A percentile compares a stretch with the other conserved stretches of the same genome.
Conservation (phyloP, 2,113 vertebrate genomes). For the Poecilia latipinna region DNA sequence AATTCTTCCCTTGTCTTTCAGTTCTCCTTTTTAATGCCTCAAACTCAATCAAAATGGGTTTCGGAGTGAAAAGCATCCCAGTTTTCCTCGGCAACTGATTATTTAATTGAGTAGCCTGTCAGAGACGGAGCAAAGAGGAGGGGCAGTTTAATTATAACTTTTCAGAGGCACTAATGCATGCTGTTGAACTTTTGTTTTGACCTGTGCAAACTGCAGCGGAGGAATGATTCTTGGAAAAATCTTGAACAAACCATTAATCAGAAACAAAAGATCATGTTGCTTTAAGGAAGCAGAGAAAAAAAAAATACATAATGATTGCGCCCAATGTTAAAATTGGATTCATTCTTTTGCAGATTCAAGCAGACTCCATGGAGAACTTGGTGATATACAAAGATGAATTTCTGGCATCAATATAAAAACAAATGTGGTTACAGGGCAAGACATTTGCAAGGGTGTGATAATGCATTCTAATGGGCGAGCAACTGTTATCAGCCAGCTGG, state of each 20-base stretch:
- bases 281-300: conserved; percentile 3
- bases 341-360: conserved; percentile 24
- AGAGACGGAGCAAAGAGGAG: neutral
- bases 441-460: conserved; percentile 70
- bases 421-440: conserved; percentile 52
- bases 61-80: conserved; percentile 33
- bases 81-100: conserved; percentile 38
- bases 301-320: conserved; percentile 1
- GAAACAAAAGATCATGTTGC: neutral
- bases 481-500: conserved; percentile 48
- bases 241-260: neutral
- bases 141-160: neutral
- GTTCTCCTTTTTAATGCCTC: conserved; percentile 7
- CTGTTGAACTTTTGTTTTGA: conserved; percentile 5
- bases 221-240: neutral
- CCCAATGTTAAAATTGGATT: conserved; percentile 31
- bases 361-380: conserved; percentile 21
- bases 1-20: neutral
- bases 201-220: conserved; percentile 4
- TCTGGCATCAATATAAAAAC: conserved; percentile 43
- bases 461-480: conserved; percentile 66
- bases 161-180: neutral
- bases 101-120: conserved; percentile 38
- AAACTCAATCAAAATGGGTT: conserved; percentile 38
- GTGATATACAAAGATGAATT: conserved; percentile 47